Evolutionary conservation across 2,113 vertebrate species (phyloP).

Genomic region (Colaptes auratus): DNA sequence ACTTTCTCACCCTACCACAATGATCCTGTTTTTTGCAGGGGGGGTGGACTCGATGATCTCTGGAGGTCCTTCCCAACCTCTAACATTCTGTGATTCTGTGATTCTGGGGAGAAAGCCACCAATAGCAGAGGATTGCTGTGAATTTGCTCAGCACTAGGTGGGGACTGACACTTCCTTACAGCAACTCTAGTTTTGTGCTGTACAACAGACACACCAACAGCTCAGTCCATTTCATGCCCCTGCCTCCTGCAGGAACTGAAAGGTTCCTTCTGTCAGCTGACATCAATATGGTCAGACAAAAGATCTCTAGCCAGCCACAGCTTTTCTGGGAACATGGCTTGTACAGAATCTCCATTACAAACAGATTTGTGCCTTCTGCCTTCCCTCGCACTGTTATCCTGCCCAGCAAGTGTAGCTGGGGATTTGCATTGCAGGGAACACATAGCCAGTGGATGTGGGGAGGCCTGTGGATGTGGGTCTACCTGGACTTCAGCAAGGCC

Average conservation of each 20-base stretch:
- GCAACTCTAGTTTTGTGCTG: background rate
- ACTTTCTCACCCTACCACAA: no score
- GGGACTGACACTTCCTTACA: background rate
- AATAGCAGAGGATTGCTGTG: background rate
- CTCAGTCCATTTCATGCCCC: background rate
- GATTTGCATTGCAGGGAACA: background rate
- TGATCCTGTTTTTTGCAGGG: no score
- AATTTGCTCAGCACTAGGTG: background rate
- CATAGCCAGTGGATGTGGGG: no score
- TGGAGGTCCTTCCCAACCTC: no score
- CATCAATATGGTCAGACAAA: background rate
- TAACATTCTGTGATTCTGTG: no score
- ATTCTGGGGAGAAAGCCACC: background rate
- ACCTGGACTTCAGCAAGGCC: no score
- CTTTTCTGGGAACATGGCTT: accelerated
- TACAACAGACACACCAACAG: accelerated
- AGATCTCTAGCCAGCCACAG: background rate
- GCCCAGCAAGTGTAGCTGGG: background rate
- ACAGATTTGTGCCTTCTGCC: background rate
- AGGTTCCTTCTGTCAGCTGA: background rate
- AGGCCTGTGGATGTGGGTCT: no score
- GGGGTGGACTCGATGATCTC: no score
- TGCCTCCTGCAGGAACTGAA: background rate
- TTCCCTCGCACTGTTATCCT: accelerated
- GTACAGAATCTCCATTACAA: background rate